These are phyloP conservation scores for Whitmania pigra DNA, from an alignment of 1,140 invertebrate species.

Conservation along the genomic window DNA sequence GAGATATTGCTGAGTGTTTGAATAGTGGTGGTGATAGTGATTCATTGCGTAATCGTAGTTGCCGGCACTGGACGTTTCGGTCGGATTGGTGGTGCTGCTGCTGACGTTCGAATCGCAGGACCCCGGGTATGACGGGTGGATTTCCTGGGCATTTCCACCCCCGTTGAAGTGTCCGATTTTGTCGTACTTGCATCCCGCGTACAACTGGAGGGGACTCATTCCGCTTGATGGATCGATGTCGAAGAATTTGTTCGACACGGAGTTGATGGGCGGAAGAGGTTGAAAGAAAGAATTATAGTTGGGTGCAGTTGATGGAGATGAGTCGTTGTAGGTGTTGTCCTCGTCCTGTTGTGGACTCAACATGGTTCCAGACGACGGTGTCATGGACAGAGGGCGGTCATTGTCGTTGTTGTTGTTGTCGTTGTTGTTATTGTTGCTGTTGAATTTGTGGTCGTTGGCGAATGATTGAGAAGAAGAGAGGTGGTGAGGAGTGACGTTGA, in stretches of 20 bases:
- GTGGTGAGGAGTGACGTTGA: not conserved
- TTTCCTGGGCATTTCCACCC: not conserved
- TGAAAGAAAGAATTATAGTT: slow-evolving; percentile 49
- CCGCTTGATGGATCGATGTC: slow-evolving; percentile 14
- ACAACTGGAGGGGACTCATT: too few species aligned
- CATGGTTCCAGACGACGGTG: too few species aligned
- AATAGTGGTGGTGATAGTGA: not conserved
- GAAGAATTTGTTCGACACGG: slow-evolving; percentile 71
- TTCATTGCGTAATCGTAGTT: not conserved
- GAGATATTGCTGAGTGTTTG: slow-evolving; percentile 9
- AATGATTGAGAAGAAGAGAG: not conserved
- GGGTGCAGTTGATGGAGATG: too few species aligned
- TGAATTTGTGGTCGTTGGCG: slow-evolving; percentile 1
- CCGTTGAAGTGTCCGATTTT: too few species aligned
- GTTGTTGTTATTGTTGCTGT: slow-evolving; percentile 10
- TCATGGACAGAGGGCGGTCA: too few species aligned
- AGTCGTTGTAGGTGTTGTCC: too few species aligned
- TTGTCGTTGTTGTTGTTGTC: too few species aligned
- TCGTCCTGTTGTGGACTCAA: too few species aligned
- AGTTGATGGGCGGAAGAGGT: slow-evolving; percentile 89
- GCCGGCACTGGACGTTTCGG: not conserved
- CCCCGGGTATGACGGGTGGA: not conserved
- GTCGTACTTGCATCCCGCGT: too few species aligned
- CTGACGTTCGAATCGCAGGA: not conserved
- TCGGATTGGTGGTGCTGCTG: not conserved